phyloP scores from a whole-genome alignment of 2,113 vertebrate species.

The Oceanites oceanicus region DNA sequence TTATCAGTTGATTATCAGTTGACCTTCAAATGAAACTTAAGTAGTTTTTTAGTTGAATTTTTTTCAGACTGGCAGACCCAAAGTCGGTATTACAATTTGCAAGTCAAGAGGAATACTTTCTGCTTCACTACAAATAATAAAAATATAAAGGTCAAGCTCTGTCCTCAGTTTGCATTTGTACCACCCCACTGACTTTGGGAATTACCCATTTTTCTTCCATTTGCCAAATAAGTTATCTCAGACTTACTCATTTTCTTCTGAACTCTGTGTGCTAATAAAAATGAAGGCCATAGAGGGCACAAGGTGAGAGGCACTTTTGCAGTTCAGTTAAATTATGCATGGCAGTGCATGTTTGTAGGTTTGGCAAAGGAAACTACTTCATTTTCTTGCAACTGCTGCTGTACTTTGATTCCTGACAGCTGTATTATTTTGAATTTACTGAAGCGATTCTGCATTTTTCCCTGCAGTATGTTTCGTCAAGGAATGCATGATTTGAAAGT shows the following conservation, averaged over 20 bases:
- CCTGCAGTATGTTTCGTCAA: conserved; percentile 92
- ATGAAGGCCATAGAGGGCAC: neutral
- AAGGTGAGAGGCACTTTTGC: neutral
- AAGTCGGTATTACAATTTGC: neutral
- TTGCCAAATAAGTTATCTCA: neutral
- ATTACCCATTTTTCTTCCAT: neutral
- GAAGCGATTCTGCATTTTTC: neutral
- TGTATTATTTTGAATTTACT: conserved; percentile 15
- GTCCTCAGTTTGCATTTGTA: neutral
- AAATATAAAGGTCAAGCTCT: neutral
- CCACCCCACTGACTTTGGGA: neutral
- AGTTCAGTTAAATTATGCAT: neutral
- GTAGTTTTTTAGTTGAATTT: neutral
- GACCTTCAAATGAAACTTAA: neutral
- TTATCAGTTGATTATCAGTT: neutral
- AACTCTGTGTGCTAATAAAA: neutral
- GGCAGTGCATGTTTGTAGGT: neutral
- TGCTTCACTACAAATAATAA: neutral
- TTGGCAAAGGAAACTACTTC: neutral
- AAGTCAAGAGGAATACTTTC: neutral
- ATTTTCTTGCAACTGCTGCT: conserved; percentile 5
- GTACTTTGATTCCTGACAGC: neutral
- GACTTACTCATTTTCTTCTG: neutral
- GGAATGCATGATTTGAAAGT: conserved; percentile 99
- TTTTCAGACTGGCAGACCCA: neutral